A percentile compares a stretch with the other conserved stretches of the same genome.
Conservation (phyloP, 2,888 invertebrate genomes). For the Nomada fucata region DNA sequence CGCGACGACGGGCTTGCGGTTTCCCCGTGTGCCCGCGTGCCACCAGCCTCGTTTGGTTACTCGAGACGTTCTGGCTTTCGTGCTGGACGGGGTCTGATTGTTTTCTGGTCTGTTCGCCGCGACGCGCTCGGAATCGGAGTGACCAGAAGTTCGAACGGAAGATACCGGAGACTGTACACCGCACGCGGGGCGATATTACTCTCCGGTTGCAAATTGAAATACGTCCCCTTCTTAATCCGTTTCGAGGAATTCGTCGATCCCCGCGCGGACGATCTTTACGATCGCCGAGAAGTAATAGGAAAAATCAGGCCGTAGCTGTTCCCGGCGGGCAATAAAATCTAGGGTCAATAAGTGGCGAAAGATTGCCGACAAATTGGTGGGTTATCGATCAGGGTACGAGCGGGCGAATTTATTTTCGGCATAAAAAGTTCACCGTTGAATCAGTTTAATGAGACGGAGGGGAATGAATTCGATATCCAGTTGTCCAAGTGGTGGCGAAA, state of each 20-base stretch:
- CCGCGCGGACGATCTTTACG: not conserved
- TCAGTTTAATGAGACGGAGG: conserved; percentile 15
- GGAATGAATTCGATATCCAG: conserved; percentile 11
- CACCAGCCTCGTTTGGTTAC: conserved; percentile 55
- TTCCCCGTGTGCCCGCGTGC: conserved; percentile 33
- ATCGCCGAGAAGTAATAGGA: not conserved
- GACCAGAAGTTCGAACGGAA: not conserved
- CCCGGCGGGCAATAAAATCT: not conserved
- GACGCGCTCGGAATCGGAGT: conserved; percentile 5
- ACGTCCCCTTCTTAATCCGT: not conserved
- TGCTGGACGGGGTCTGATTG: conserved; percentile 57
- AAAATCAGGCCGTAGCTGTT: not conserved
- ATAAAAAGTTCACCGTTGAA: not conserved
- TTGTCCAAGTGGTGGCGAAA: not conserved
- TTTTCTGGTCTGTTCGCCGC: conserved; percentile 57
- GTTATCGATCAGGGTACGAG: conserved; percentile 22
- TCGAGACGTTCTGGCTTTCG: conserved; percentile 59
- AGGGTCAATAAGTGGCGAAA: conserved; percentile 11
- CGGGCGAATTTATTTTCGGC: not conserved
- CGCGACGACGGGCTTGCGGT: conserved; percentile 61
- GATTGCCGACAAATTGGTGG: conserved; percentile 26
- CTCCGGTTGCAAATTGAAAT: conserved; percentile 36
- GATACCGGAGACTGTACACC: not conserved
- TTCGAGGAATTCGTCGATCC: conserved; percentile 9
- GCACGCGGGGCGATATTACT: not conserved